A percentile compares a stretch with the other conserved stretches of the same genome.
phyloP scores from a whole-genome alignment of 1,140 invertebrate species.

The Cephus cinctus region DNA sequence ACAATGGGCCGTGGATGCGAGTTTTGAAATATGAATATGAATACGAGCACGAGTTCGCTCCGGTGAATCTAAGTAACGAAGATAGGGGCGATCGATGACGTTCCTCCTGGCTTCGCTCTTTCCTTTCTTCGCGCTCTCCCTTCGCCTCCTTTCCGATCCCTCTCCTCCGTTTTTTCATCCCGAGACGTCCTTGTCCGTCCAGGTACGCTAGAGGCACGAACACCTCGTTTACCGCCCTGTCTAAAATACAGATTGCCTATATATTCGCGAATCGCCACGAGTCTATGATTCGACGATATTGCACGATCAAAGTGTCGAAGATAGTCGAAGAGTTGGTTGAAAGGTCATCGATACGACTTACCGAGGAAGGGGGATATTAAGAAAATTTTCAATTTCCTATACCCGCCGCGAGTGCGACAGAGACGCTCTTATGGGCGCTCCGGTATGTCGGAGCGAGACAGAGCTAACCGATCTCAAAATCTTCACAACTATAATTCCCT shows the following conservation, averaged over 20 bases:
- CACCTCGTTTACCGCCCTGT: too few species aligned
- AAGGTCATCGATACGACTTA: too few species aligned
- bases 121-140: slow-evolving; percentile 2
- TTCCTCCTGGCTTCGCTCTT: neutral
- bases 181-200: too few species aligned
- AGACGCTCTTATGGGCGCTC: too few species aligned
- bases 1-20: slow-evolving; percentile 41
- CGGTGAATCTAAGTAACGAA: slow-evolving; percentile 32
- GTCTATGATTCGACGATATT: neutral
- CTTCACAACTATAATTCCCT: too few species aligned
- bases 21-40: slow-evolving; percentile 46
- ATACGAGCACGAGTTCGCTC: slow-evolving; percentile 30
- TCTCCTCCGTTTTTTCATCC: slow-evolving; percentile 7
- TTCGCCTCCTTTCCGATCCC: slow-evolving; percentile 1
- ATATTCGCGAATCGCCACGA: neutral
- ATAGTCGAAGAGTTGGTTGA: too few species aligned
- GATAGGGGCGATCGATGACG: slow-evolving; percentile 34
- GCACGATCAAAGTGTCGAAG: neutral
- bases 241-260: neutral
- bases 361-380: too few species aligned
- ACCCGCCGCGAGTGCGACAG: too few species aligned
- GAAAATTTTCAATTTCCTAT: too few species aligned
- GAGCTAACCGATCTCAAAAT: too few species aligned
- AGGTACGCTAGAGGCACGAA: too few species aligned
- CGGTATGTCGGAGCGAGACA: too few species aligned